Evolutionary conservation across 2,888 invertebrate species (phyloP), one percentile per base, ranked within the genome.

Genomic region (Pardosa pseudoannulata): DNA sequence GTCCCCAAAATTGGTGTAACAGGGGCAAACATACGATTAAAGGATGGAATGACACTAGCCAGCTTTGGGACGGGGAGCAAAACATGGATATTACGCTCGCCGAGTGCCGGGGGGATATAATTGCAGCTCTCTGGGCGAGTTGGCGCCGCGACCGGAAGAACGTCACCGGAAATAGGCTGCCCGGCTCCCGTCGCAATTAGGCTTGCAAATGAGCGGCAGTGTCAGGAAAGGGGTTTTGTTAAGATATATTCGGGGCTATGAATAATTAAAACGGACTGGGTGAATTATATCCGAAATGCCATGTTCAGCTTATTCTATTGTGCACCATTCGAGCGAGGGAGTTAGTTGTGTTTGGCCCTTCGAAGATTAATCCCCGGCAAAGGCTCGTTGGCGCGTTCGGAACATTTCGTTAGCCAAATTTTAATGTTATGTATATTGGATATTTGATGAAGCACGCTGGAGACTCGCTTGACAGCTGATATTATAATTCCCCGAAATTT

Each of bases 141-240:
- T 31, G 70, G 56, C 74, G 62, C 36, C 11, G 29, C 23, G 39
- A 72, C 74, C 73, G 80, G 80, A 81, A 81, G 56, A 74, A 81
- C 80, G 80, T 81, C 80, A 81, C 16, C 46, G 78, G 78, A 78
- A 78, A 56, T 32, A 11, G 32, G 68, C 79, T 65, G 79, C 65
- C 41, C 72, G 79, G 28, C 65, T 29, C 62, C 23, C 19, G 46
- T 32, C 46, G 28, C 68, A 81, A 81, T 81, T 81, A 81, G 46
- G 28, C 16, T 67, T 50, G 39, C 32, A 74, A 81, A 81, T 81
- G 80, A 81, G 74, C 32, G 5, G 1, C 23, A 6, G 23, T 56
- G 56, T 56, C 56, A 23, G 56, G 56, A 23, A 56, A 56, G 11
- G 56, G 56, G 56, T 56, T 56, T 56, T 56, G 56, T 23, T 5